Percentiles rank a stretch among this genome's conserved stretches.
Evolutionary conservation across 1,140 invertebrate species (phyloP).

Genomic region (Macrostomum lignano): DNA sequence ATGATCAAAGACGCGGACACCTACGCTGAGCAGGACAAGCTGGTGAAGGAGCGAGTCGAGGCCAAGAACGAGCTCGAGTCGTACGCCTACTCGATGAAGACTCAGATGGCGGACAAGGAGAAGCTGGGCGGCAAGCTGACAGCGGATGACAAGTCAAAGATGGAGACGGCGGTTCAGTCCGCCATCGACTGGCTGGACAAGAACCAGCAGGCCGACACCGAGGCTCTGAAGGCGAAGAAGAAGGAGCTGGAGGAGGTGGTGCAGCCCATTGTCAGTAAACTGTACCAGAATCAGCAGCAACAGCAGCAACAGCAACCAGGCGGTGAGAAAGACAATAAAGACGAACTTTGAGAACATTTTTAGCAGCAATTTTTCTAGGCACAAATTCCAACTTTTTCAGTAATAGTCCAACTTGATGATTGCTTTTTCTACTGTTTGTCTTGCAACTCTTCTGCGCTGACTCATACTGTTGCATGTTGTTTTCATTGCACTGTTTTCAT

Average conservation of each 20-base stretch:
- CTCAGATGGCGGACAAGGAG: conserved; percentile 82
- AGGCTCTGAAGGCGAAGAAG: conserved; percentile 83
- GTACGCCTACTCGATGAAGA: conserved; percentile 87
- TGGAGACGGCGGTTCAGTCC: not conserved
- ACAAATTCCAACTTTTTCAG: no score
- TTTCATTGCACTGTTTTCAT: no score
- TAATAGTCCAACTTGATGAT: no score
- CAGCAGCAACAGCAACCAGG: no score
- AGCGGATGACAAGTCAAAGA: conserved; percentile 46
- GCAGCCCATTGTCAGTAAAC: conserved; percentile 81
- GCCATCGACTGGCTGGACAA: conserved; percentile 81
- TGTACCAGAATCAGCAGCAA: no score
- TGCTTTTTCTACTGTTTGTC: no score
- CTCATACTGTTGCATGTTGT: no score
- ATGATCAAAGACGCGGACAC: conserved; percentile 97
- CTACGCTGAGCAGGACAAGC: conserved; percentile 92
- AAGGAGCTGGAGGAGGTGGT: conserved; percentile 78
- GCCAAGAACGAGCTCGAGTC: conserved; percentile 60
- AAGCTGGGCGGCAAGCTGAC: conserved; percentile 71
- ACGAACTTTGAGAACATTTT: conserved; percentile 5
- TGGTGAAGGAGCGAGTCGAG: conserved; percentile 63
- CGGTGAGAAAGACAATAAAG: conserved; percentile 9
- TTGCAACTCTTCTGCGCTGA: no score
- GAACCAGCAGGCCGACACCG: conserved; percentile 66
- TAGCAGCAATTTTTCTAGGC: no score